Evolutionary conservation across 1,140 invertebrate genomes (phyloP), one percentile per base, ranked within the genome.

Genomic region (Heterodera carotae): DNA sequence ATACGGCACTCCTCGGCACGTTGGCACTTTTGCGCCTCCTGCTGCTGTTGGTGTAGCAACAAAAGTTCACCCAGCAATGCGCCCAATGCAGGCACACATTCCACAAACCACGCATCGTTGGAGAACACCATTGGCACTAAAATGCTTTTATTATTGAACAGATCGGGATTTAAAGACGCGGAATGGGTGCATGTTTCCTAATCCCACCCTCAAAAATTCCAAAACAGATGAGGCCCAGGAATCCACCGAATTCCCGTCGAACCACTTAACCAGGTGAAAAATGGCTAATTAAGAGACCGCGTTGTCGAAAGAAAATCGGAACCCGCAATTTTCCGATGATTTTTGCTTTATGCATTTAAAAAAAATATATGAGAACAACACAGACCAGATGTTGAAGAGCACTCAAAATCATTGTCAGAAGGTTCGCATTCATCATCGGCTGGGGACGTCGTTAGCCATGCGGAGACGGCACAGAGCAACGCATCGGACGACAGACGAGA

Each of bases 101-200:
- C 31, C 22, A 56, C 39, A 71, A 71, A 71, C 69, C 69, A 71
- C 31, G 29, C 48, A 29, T 71, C 69, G 8, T 71, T 34, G 31
- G 69, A 71, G 59, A 71, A 48, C 18, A 71, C 34, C 31, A 48
- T 31, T 5, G 69, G 69, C 29, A 69, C 12, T 39, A 10, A 12
- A 31, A 70, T 18, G 12, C 12, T 56, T 56, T 56, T 22, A 2
- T 4, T 18, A 18, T 18, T n/a, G 15, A 22, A 18, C 18, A 18
- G 12, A 53, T 12, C 12, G 48, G 18, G 48, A 18, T 22, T 39
- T 39, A 6, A 4, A 6, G 36, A 10, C 4, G 4, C 36, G 36
- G 36, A 39, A n/a, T n/a, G n/a, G n/a, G n/a, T n/a, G n/a, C n/a
- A n/a, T n/a, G 36, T 6, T 6, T 10, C 36, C 36, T 4, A 39